A percentile compares a stretch with the other conserved stretches of the same genome.
These are phyloP conservation scores for Volucella inflata DNA, from an alignment of 2,888 invertebrate genomes.

Conservation along the genomic window DNA sequence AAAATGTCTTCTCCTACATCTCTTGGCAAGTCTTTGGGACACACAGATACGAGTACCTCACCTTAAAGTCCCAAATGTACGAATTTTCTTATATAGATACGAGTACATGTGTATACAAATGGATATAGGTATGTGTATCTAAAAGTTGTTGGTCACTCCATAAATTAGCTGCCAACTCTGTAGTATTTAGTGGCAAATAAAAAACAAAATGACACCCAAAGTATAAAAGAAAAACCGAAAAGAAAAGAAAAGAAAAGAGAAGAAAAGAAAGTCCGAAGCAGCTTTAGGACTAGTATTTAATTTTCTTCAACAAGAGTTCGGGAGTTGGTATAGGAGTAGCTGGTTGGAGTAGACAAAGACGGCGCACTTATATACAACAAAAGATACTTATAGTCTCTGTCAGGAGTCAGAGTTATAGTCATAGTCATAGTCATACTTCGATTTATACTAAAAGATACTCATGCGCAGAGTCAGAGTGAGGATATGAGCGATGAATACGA, in stretches of 20 bases:
- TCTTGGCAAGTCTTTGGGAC: conserved; percentile 21
- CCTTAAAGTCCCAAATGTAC: too few relatives aligned
- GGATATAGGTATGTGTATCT: conserved; percentile 18
- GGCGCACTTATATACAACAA: conserved; percentile 41
- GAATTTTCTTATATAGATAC: too few relatives aligned
- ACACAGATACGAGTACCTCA: not conserved
- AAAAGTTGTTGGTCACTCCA: conserved; percentile 79
- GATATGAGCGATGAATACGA: conserved; percentile 22
- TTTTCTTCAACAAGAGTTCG: conserved; percentile 55
- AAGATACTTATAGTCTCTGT: conserved; percentile 21
- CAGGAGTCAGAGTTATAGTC: too few relatives aligned
- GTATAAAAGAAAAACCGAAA: conserved; percentile 6
- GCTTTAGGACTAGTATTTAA: conserved; percentile 61
- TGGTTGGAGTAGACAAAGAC: conserved; percentile 49
- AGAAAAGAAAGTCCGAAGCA: conserved; percentile 37
- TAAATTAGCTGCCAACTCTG: conserved; percentile 80
- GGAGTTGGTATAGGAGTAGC: conserved; percentile 52
- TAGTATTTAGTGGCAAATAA: conserved; percentile 78
- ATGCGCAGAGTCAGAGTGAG: conserved; percentile 57
- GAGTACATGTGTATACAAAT: conserved; percentile 28
- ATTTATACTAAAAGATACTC: conserved; percentile 60
- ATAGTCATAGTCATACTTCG: too few relatives aligned
- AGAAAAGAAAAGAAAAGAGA: conserved; percentile 7
- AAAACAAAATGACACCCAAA: conserved; percentile 58
- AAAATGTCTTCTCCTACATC: not conserved